Base-by-base conservation (phyloP, 2,888 invertebrate species). In the Biston stratarius region DNA sequence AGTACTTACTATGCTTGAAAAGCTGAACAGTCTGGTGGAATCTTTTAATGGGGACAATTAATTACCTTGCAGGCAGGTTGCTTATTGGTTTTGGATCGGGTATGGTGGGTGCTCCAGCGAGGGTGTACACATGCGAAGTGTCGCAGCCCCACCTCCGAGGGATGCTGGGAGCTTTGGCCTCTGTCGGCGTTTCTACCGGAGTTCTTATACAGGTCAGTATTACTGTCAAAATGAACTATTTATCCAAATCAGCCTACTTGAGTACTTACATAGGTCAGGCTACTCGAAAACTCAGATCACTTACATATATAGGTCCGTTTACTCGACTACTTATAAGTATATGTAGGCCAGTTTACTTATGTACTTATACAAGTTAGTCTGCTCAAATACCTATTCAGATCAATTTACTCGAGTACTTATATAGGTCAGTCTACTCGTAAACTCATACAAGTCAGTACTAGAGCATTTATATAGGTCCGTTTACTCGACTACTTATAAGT, bases 131-230 rank as follows among this genome's bases (percentile, higher is more conserved):
- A 0, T 95, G 95, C 36, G 96, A 96, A 78, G 96, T 96, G 0
- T 95, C 96, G 0, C 96, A 96, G 73, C 96, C 96, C 0, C 96
- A 96, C 81, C 89, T 96, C 0, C 91, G 97, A n/a, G 97, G 97
- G 1, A 96, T 96, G 94, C 89, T 97, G 8, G 96, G 96, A 0
- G 96, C 96, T 0, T 83, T 96, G 45, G 95, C 96, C 0, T 96
- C 97, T 47, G 95, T 97, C 0, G 95, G 96, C 0, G 96, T 97
- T 0, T 96, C 96, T 52, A 94, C 96, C 36, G 97, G 97, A 2
- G 96, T 96, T 0, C 87, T 96, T 5, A 90, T 94, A 83, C 90
- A 91, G 24, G 48, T 48, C 24, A 48, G 33, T 33, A 24, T 3
- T 24, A 24, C 24, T 24, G 24, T 24, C 24, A 1, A 24, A 24